phyloP scores from a whole-genome alignment of 2,113 vertebrate species.

The Sinocyclocheilus grahami region DNA sequence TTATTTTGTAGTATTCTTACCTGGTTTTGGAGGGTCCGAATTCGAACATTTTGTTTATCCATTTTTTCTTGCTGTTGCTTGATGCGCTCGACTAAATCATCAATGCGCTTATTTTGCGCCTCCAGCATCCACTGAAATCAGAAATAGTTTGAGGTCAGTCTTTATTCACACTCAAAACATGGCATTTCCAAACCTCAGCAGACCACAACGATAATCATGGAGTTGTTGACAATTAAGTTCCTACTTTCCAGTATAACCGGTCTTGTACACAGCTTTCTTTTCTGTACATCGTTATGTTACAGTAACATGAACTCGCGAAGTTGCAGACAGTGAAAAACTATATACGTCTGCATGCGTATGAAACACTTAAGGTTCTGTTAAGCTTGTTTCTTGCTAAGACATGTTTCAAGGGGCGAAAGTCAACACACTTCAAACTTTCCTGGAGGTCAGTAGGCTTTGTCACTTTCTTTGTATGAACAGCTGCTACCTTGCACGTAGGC shows the following conservation, averaged over 20 bases:
- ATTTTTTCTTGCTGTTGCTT: slow-evolving; percentile 89
- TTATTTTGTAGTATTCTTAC: slow-evolving; percentile 47
- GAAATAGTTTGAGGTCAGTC: slow-evolving; percentile 4
- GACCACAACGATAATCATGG: neutral
- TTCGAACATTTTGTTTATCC: slow-evolving; percentile 89
- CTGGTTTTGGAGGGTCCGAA: slow-evolving; percentile 82
- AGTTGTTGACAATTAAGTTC: neutral
- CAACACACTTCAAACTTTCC: slow-evolving; percentile 4
- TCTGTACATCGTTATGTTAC: neutral
- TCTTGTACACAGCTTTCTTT: neutral
- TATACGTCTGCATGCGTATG: neutral
- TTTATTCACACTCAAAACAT: neutral
- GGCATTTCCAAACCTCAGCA: neutral
- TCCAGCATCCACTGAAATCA: slow-evolving; percentile 80
- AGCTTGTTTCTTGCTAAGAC: neutral
- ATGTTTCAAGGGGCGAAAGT: neutral
- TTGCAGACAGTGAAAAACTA: neutral
- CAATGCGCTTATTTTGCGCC: slow-evolving; percentile 83
- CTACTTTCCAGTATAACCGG: neutral
- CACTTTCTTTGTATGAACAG: slow-evolving; percentile 49
- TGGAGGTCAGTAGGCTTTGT: neutral
- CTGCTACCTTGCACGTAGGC: slow-evolving; percentile 58
- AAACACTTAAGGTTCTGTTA: neutral
- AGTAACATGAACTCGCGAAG: neutral
- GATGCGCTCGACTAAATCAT: slow-evolving; percentile 86